phyloP scores from a whole-genome alignment of 1,140 invertebrate species.

The Drosophila grimshawi region DNA sequence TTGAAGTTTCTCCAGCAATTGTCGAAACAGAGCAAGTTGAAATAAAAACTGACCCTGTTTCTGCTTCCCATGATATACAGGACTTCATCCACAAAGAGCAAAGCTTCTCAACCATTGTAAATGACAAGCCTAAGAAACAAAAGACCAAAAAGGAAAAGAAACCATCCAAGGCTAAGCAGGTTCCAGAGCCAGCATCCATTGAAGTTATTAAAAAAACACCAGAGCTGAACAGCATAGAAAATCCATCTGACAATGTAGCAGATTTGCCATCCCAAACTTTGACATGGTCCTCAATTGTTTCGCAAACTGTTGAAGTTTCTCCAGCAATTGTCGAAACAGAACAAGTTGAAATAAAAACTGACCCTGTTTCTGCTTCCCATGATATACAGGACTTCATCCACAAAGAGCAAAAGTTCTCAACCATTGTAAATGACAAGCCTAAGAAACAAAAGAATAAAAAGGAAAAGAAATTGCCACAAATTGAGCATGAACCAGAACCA shows the following conservation, averaged over 20 bases:
- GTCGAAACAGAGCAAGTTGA: neutral
- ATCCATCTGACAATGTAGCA: neutral
- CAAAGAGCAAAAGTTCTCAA: constrained; percentile 30
- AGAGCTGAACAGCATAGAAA: neutral
- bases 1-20: constrained; percentile 4
- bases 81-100: constrained; percentile 21
- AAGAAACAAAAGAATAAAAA: constrained; percentile 44
- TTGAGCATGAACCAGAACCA: neutral
- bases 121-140: constrained; percentile 31
- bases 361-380: neutral
- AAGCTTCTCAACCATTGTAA: constrained; percentile 11
- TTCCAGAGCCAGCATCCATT: constrained; percentile 11
- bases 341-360: neutral
- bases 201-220: constrained; percentile 1
- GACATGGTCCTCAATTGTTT: constrained; percentile 50
- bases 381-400: constrained; percentile 26
- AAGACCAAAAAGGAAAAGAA: constrained; percentile 28
- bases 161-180: neutral
- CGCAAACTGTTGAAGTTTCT: constrained; percentile 15
- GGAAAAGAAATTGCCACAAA: constrained; percentile 13
- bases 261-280: neutral
- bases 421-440: constrained; percentile 34
- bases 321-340: neutral
- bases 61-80: neutral
- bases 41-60: neutral